Conservation (phyloP, 2,888 invertebrate species). For the Norana najaformis region DNA sequence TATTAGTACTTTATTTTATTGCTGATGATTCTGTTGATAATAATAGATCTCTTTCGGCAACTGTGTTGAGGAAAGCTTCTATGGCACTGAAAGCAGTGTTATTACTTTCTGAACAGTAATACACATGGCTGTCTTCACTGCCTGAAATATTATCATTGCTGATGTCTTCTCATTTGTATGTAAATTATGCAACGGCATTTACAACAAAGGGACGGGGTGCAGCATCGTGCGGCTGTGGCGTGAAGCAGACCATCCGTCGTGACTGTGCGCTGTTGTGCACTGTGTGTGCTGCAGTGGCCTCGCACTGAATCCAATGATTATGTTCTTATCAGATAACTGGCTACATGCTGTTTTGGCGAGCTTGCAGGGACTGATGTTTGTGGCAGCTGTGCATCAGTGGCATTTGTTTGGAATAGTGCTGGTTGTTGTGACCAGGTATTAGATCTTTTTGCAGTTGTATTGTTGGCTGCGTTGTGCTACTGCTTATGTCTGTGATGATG, state of each 20-base stretch:
- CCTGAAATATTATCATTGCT: neutral
- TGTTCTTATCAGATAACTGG: neutral
- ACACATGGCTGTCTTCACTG: neutral
- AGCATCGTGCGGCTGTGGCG: neutral
- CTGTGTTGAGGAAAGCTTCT: neutral
- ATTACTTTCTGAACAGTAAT: constrained; percentile 13
- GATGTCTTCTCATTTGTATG: neutral
- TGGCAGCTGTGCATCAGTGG: neutral
- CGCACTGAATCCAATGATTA: neutral
- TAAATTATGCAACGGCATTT: neutral
- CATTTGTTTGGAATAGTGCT: neutral
- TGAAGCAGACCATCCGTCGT: neutral
- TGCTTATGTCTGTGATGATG: neutral
- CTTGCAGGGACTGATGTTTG: neutral
- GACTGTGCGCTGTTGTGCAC: neutral
- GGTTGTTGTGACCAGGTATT: neutral
- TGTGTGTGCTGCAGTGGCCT: neutral
- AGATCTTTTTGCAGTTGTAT: neutral
- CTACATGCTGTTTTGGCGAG: neutral
- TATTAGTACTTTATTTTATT: neutral
- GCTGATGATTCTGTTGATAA: neutral
- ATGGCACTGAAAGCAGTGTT: neutral
- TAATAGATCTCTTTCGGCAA: no score
- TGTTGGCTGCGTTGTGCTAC: neutral
- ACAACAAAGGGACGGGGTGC: no score